Percentiles rank a stretch among this genome's conserved stretches.
phyloP scores from a whole-genome alignment of 2,888 invertebrate species.

The Norana najaformis region DNA sequence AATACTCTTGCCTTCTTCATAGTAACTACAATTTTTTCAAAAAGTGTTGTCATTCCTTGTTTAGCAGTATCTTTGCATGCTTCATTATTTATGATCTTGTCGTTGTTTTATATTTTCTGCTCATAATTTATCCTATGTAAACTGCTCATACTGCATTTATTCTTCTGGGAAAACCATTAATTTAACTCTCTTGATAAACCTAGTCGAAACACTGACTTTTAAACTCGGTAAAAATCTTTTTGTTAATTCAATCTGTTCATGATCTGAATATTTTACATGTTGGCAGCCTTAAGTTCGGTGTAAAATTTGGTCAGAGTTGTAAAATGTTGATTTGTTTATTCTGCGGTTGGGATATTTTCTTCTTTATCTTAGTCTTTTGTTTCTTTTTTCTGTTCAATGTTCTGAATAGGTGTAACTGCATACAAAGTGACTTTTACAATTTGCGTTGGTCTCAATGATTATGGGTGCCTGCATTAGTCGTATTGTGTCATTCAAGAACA shows the following conservation, averaged over 20 bases:
- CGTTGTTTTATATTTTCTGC: background rate
- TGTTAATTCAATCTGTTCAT: background rate
- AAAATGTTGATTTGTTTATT: background rate
- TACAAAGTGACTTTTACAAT: background rate
- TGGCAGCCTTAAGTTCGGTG: background rate
- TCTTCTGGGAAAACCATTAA: background rate
- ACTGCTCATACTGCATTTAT: background rate
- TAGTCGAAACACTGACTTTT: background rate
- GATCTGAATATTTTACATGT: background rate
- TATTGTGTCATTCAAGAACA: background rate
- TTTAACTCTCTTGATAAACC: background rate
- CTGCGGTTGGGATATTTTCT: background rate
- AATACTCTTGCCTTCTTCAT: background rate
- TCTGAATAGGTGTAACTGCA: background rate
- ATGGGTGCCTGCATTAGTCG: too few species aligned
- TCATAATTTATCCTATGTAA: background rate
- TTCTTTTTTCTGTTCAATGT: background rate
- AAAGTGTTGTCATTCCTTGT: background rate
- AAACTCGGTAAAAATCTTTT: slow-evolving; percentile 4
- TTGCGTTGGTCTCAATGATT: background rate
- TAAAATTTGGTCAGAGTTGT: background rate
- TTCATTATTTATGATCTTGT: too few species aligned
- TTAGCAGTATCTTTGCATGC: background rate
- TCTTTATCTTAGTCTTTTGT: background rate
- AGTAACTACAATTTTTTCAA: background rate